These are phyloP conservation scores for Lineus longissimus DNA, from an alignment of 1,140 invertebrate species.

Conservation along the genomic window DNA sequence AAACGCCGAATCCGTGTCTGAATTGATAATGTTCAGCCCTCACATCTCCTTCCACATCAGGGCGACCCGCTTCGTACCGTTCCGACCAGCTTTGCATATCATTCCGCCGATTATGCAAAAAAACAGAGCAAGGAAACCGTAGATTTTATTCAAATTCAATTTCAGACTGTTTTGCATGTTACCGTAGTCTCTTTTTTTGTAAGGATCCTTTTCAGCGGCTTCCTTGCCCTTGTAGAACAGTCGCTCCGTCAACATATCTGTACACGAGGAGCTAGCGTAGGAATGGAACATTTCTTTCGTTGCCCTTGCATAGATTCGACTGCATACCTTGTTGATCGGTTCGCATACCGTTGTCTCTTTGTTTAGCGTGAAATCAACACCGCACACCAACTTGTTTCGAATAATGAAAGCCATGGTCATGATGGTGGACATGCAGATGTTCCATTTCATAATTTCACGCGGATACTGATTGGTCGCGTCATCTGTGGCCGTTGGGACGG, in stretches of 20 bases:
- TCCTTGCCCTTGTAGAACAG: neutral
- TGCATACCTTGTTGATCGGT: conserved; percentile 5
- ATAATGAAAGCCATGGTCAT: conserved; percentile 3
- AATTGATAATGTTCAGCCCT: conserved; percentile 7
- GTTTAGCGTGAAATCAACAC: conserved; percentile 7
- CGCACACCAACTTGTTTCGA: conserved; percentile 5
- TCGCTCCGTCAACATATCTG: conserved; percentile 2
- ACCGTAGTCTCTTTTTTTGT: conserved; percentile 1
- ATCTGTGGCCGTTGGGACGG: conserved; percentile 3
- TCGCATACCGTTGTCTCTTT: conserved; percentile 3
- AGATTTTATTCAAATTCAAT: conserved; percentile 7
- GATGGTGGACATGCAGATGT: conserved; percentile 6
- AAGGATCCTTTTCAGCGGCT: neutral
- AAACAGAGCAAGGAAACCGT: neutral
- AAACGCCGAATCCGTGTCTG: neutral
- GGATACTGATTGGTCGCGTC: conserved; percentile 4
- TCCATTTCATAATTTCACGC: conserved; percentile 8
- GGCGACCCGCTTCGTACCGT: neutral
- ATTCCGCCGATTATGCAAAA: conserved; percentile 5
- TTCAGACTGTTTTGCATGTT: conserved; percentile 8
- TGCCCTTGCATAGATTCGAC: conserved; percentile 5
- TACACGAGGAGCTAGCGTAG: conserved; percentile 1
- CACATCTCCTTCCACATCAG: neutral
- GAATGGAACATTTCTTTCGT: conserved; percentile 1
- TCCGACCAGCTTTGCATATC: conserved; percentile 3